Evolutionary conservation across 1,140 invertebrate species (phyloP).

Genomic region (Papilio polytes): DNA sequence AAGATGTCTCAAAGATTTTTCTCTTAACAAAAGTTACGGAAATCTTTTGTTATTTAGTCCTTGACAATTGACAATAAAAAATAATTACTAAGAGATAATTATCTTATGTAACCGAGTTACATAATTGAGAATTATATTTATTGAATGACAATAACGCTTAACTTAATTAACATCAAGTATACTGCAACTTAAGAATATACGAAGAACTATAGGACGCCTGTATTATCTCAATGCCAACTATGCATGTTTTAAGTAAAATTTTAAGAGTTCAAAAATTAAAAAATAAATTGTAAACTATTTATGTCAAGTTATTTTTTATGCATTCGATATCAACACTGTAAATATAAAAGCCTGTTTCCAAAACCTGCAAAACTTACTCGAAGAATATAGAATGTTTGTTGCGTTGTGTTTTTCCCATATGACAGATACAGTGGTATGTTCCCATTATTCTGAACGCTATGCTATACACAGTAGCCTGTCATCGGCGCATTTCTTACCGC

Average conservation of each 20-base stretch:
- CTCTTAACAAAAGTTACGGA: background rate
- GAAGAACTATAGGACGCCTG: background rate
- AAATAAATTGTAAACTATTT: too few relatives aligned
- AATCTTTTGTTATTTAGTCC: background rate
- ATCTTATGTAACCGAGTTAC: background rate
- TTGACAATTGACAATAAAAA: background rate
- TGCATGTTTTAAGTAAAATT: background rate
- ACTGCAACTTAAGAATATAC: background rate
- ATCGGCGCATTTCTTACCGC: slow-evolving; percentile 34
- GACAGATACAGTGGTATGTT: slow-evolving; percentile 5
- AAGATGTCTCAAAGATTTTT: background rate
- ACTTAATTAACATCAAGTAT: background rate
- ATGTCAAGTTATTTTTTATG: background rate
- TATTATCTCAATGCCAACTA: background rate
- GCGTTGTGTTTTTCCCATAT: slow-evolving; percentile 6
- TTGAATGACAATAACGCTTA: background rate
- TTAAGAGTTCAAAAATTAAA: too few relatives aligned
- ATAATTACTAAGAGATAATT: background rate
- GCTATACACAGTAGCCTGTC: slow-evolving; percentile 31
- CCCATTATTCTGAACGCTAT: slow-evolving; percentile 23
- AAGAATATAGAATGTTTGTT: background rate
- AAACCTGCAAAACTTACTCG: background rate
- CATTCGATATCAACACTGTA: background rate
- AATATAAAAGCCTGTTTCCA: background rate
- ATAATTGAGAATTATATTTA: background rate